Conservation (phyloP, 2,113 vertebrate species). For the Laticauda laticaudata region DNA sequence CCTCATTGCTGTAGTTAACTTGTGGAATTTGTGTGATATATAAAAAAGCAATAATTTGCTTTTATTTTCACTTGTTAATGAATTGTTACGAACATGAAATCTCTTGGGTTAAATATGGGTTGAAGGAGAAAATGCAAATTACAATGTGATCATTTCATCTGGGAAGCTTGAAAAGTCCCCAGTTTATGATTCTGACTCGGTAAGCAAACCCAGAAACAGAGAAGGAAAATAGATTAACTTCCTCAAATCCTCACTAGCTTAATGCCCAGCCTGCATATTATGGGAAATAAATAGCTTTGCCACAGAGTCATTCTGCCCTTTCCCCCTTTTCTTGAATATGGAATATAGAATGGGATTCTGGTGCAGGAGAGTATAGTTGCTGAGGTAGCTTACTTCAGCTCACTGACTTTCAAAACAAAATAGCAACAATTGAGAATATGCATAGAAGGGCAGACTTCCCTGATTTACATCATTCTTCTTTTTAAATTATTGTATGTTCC, state of each 20-base stretch:
- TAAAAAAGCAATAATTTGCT: background rate
- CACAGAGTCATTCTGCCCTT: background rate
- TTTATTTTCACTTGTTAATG: background rate
- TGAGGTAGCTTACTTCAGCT: background rate
- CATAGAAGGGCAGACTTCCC: background rate
- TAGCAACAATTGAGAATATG: background rate
- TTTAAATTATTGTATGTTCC: background rate
- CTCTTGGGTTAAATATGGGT: background rate
- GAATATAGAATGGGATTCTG: background rate
- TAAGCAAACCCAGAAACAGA: background rate
- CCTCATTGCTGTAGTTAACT: background rate
- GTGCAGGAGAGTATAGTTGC: background rate
- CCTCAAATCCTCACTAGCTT: background rate
- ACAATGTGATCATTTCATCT: rapidly evolving
- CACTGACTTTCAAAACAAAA: conserved; percentile 6
- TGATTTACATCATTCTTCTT: background rate
- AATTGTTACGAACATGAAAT: background rate
- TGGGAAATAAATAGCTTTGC: background rate
- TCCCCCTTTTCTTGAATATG: background rate
- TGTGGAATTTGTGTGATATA: background rate
- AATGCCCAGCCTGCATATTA: background rate
- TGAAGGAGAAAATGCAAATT: background rate
- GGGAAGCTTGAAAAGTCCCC: background rate
- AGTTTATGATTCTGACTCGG: background rate
- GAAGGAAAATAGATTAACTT: background rate